A percentile compares a stretch with the other conserved stretches of the same genome.
phyloP scores from a whole-genome alignment of 2,888 invertebrate genomes.

The Hemaris fuciformis region DNA sequence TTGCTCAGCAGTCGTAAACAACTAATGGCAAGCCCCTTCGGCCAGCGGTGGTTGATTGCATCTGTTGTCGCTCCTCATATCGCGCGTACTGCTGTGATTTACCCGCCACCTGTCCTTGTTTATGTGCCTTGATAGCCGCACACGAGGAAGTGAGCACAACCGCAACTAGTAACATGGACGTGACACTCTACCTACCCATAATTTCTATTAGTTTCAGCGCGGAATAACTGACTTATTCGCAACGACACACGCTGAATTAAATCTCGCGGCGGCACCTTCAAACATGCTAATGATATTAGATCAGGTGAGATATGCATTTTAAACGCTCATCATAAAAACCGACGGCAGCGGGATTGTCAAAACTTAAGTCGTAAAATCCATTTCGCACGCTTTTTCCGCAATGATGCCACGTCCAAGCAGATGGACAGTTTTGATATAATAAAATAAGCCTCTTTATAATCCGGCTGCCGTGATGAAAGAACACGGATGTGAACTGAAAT shows the following conservation, averaged over 20 bases:
- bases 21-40: constrained; percentile 41
- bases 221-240: background rate
- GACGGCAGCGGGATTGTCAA: constrained; percentile 32
- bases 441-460: constrained; percentile 41
- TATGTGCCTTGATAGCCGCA: constrained; percentile 60
- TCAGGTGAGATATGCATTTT: constrained; percentile 31
- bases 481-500: constrained; percentile 22
- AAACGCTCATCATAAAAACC: constrained; percentile 28
- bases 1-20: constrained; percentile 34
- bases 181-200: constrained; percentile 30
- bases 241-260: background rate
- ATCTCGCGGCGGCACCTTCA: constrained; percentile 22
- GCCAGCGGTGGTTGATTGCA: constrained; percentile 47
- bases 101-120: constrained; percentile 66
- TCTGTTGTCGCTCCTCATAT: constrained; percentile 62
- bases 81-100: constrained; percentile 58
- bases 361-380: constrained; percentile 25
- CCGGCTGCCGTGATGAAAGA: constrained; percentile 25
- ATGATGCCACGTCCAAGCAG: constrained; percentile 26
- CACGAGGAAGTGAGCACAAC: constrained; percentile 51
- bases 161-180: constrained; percentile 36
- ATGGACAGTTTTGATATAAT: constrained; percentile 32
- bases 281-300: constrained; percentile 31
- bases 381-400: constrained; percentile 32
- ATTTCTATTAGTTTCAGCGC: constrained; percentile 16